phyloP scores from a whole-genome alignment of 2,113 vertebrate species.

The Cyprinodon tularosa region DNA sequence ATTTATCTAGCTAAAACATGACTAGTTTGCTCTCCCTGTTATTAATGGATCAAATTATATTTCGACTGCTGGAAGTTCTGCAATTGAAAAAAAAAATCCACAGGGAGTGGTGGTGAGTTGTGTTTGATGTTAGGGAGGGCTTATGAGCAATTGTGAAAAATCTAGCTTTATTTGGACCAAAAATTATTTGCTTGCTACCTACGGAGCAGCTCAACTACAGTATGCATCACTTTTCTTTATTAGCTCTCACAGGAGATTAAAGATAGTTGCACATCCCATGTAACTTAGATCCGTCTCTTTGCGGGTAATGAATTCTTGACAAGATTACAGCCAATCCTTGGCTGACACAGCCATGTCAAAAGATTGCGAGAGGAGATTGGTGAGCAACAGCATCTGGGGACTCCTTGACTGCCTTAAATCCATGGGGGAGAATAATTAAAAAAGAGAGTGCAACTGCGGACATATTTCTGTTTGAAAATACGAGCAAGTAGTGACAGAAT shows the following conservation, averaged over 20 bases:
- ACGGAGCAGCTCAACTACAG: constrained; percentile 61
- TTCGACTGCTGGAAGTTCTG: neutral
- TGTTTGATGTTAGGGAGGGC: neutral
- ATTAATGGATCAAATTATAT: neutral
- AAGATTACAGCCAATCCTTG: constrained; percentile 34
- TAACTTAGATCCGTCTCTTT: constrained; percentile 64
- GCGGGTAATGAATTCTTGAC: constrained; percentile 36
- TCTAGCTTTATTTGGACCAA: constrained; percentile 27
- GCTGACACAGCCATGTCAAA: constrained; percentile 52
- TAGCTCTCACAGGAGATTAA: constrained; percentile 48
- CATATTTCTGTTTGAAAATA: constrained; percentile 34
- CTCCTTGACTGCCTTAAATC: constrained; percentile 58
- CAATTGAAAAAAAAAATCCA: neutral
- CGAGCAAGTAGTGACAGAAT: constrained; percentile 31
- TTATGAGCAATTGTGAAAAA: neutral
- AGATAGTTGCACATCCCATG: constrained; percentile 46
- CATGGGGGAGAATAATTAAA: constrained; percentile 31
- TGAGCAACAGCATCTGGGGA: constrained; percentile 66
- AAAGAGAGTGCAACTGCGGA: constrained; percentile 18
- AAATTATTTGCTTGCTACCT: constrained; percentile 61
- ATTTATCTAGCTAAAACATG: neutral
- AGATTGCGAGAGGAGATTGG: constrained; percentile 63
- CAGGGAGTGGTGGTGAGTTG: constrained; percentile 25
- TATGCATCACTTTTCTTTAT: constrained; percentile 61
- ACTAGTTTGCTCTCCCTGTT: neutral